A percentile compares a stretch with the other conserved stretches of the same genome.
These are phyloP conservation scores for Rhadinocentrus ornatus DNA, from an alignment of 2,797 vertebrate genomes.

Conservation along the genomic window DNA sequence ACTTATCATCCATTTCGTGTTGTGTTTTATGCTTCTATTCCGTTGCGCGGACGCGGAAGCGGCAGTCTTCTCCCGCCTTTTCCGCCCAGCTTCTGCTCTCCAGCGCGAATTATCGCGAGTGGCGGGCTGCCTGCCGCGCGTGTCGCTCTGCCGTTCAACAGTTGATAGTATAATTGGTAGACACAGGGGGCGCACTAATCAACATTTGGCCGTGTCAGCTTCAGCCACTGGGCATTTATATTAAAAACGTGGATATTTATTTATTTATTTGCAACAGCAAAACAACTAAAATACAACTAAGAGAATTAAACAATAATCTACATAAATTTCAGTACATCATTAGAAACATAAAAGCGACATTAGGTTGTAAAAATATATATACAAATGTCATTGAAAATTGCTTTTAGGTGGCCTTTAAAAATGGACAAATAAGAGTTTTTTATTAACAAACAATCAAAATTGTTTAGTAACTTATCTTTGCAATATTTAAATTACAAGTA, in stretches of 20 bases:
- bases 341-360: background rate
- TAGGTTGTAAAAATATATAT: background rate
- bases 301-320: too few species aligned
- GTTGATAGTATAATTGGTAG: background rate
- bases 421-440: background rate
- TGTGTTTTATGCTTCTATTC: conserved; percentile 30
- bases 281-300: background rate
- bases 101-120: conserved; percentile 69
- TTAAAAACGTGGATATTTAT: background rate
- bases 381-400: background rate
- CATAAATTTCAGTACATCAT: too few species aligned
- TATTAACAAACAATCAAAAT: background rate
- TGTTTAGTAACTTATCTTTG: background rate
- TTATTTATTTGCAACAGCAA: background rate
- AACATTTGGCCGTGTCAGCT: too few species aligned
- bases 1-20: conserved; percentile 81
- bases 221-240: too few species aligned
- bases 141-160: conserved; percentile 35
- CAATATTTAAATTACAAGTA: background rate
- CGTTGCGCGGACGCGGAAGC: conserved; percentile 77
- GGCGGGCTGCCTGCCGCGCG: conserved; percentile 60
- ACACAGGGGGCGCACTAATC: conserved; percentile 45
- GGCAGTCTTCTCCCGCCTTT: conserved; percentile 79
- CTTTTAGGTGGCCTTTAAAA: background rate
- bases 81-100: conserved; percentile 68